Conservation (phyloP, 2,888 invertebrate species). For the Drosophila vallismaia region DNA sequence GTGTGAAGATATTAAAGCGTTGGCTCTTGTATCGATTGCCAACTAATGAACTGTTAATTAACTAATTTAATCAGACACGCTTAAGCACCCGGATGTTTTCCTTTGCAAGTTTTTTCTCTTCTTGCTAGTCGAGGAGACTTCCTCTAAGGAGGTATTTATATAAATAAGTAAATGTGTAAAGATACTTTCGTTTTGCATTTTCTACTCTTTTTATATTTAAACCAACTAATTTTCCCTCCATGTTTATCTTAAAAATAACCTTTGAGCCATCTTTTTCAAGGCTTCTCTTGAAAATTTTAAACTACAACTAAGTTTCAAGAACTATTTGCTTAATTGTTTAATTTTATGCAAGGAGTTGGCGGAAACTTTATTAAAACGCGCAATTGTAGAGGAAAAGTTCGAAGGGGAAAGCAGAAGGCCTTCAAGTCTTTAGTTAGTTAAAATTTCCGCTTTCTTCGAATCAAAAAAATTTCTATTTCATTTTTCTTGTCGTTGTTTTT, state of each 20-base stretch:
- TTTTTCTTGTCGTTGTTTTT: constrained; percentile 13
- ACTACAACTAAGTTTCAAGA: constrained; percentile 16
- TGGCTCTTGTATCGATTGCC: constrained; percentile 27
- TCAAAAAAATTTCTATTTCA: constrained; percentile 32
- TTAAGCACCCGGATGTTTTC: constrained; percentile 11
- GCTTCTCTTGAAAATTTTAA: neutral
- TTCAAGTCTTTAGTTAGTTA: constrained; percentile 26
- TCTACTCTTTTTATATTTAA: neutral
- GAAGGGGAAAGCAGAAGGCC: constrained; percentile 14
- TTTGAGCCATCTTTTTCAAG: neutral
- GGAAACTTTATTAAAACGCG: constrained; percentile 45
- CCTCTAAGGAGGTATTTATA: neutral
- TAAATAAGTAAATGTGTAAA: no score
- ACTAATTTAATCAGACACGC: constrained; percentile 39
- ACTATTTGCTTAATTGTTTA: constrained; percentile 57
- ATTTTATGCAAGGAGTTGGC: constrained; percentile 41
- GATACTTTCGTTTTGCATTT: no score
- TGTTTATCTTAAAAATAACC: neutral
- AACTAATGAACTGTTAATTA: constrained; percentile 36
- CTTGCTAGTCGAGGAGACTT: neutral
- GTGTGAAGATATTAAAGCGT: constrained; percentile 49
- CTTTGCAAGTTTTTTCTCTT: neutral
- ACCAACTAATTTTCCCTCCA: neutral
- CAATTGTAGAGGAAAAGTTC: constrained; percentile 8
- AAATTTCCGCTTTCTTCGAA: constrained; percentile 26